Conservation (phyloP, 2,888 invertebrate species). For the Zootermopsis nevadensis region DNA sequence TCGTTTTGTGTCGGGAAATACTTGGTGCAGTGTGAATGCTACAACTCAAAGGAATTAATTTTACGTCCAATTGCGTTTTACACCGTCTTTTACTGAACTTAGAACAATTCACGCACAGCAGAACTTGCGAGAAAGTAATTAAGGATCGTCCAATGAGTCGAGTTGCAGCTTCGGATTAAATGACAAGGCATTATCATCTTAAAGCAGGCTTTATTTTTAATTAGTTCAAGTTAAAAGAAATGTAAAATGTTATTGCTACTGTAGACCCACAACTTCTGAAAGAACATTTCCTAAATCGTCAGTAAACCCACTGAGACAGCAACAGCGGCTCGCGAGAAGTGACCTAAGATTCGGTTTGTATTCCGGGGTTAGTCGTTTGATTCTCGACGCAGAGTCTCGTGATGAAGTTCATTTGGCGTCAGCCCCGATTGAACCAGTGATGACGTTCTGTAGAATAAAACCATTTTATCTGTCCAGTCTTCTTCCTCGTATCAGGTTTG, state of each 20-base stretch:
- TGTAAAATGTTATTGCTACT: neutral
- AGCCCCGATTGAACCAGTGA: too few relatives aligned
- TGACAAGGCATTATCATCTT: conserved; percentile 19
- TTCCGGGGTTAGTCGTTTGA: too few relatives aligned
- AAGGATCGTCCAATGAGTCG: neutral
- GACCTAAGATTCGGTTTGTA: too few relatives aligned
- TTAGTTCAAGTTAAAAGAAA: neutral
- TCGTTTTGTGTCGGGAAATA: too few relatives aligned
- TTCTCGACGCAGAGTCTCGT: too few relatives aligned
- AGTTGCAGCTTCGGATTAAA: neutral
- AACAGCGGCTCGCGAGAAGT: too few relatives aligned
- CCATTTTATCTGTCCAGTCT: too few relatives aligned
- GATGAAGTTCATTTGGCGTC: too few relatives aligned
- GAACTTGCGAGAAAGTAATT: conserved; percentile 20
- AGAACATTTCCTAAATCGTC: neutral
- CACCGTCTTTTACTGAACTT: neutral
- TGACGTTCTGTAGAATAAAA: too few relatives aligned
- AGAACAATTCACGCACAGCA: neutral
- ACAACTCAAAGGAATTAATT: neutral
- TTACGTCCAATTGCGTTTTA: conserved; percentile 1
- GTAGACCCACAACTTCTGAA: neutral
- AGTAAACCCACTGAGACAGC: too few relatives aligned
- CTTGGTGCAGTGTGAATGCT: too few relatives aligned
- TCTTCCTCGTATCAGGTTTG: too few relatives aligned
- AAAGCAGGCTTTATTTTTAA: conserved; percentile 7